Conservation (phyloP, 2,888 invertebrate species). For the Idaea biselata region DNA sequence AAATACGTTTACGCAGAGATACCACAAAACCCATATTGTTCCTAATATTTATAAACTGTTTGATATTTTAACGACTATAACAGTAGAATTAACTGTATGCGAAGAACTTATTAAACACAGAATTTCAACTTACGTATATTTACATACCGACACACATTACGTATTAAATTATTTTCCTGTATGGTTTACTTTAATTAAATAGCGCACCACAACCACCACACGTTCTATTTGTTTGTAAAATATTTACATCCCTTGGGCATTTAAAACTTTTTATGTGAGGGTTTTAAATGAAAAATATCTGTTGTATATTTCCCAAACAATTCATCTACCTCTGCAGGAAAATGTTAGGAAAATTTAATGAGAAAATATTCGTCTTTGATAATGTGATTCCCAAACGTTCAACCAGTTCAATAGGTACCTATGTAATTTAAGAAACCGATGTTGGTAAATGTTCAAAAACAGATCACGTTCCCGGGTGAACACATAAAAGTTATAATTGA, state of each 20-base stretch:
- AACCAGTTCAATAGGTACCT: neutral
- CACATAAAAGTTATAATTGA: too few species aligned
- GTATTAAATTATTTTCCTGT: neutral
- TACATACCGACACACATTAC: neutral
- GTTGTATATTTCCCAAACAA: neutral
- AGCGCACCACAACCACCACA: neutral
- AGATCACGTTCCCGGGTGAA: too few species aligned
- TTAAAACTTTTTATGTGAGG: neutral
- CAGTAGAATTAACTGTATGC: neutral
- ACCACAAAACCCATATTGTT: neutral
- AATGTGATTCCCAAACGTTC: neutral
- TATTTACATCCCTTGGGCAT: constrained; percentile 1
- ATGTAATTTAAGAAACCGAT: neutral
- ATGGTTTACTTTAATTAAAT: neutral
- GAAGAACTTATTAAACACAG: neutral
- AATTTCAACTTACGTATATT: neutral
- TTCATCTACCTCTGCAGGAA: neutral
- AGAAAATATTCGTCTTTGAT: neutral
- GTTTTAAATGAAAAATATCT: neutral
- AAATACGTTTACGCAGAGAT: neutral
- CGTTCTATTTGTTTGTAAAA: neutral
- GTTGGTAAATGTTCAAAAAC: too few species aligned
- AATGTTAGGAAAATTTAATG: neutral
- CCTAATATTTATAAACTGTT: neutral
- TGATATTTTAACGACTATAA: neutral